Base-by-base conservation (phyloP, 2,888 invertebrate genomes). In the Pterobdella sp. region DNA sequence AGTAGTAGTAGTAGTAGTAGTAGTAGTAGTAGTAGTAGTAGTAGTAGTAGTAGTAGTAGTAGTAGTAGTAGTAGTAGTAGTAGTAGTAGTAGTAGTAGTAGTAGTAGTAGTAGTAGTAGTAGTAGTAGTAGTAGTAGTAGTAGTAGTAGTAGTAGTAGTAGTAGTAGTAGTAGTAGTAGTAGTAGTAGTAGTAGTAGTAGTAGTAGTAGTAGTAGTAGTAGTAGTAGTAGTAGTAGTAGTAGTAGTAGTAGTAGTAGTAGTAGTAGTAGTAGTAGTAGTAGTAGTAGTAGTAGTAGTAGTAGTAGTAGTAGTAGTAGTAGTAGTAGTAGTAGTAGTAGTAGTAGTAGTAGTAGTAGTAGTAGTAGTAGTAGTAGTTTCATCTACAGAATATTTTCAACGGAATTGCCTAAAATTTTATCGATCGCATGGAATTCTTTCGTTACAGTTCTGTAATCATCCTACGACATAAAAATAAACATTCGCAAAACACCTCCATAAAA, bases 1-100 rank as follows among this genome's bases (percentile, higher is more conserved):
- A 64, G 64, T 64, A 64, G 64, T 64, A 64, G 64, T 64, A 64
- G 64, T 64, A 64, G 64, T 64, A 64, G 64, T 64, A 64, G 64
- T 64, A 64, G 64, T 64, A 64, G 64, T 64, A 64, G 64, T 64
- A 64, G 64, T 64, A 64, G 64, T 64, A 64, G 64, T 64, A 64
- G 64, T 64, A 64, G 64, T 64, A 64, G 64, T 64, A 64, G 64
- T 64, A 64, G 64, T 64, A 64, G 64, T 64, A 64, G 64, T 64
- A 64, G 64, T 64, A 64, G 64, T 64, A 64, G 64, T 64, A 64
- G 64, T 64, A 64, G 64, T 64, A 64, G 64, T 64, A 64, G 64
- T 64, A 64, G 64, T 64, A 29, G 31, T 64, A 29, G 31, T 64
- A 29, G 31, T 64, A 29, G 31, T 64, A 64, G 64, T 64, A 64